Evolutionary conservation across 1,140 invertebrate genomes (phyloP).

Genomic region (Thaumetopoea pityocampa): DNA sequence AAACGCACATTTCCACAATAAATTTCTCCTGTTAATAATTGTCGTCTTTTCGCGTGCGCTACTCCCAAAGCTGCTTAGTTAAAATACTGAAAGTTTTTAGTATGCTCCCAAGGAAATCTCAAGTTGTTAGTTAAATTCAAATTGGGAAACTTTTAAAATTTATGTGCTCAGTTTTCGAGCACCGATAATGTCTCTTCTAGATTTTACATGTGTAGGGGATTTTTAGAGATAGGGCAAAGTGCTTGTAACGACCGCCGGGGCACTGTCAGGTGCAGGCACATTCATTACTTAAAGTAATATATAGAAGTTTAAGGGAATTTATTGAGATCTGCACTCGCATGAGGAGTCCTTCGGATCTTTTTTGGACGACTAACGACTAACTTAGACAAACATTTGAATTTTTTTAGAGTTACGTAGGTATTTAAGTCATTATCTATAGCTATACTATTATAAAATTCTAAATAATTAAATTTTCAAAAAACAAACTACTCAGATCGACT

Average conservation of each 20-base stretch:
- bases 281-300: slow-evolving; percentile 17
- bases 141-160: slow-evolving; percentile 64
- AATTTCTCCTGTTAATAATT: slow-evolving; percentile 26
- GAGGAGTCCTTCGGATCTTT: no score
- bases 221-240: slow-evolving; percentile 19
- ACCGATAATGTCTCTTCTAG: slow-evolving; percentile 48
- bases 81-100: slow-evolving; percentile 41
- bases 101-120: slow-evolving; percentile 47
- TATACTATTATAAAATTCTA: no score
- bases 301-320: no score
- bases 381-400: no score
- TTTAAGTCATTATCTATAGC: no score
- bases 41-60: slow-evolving; percentile 15
- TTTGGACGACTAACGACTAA: no score
- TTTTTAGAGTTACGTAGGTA: no score
- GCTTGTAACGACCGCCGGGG: slow-evolving; percentile 1
- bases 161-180: slow-evolving; percentile 60
- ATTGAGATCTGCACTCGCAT: no score
- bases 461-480: no score
- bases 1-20: slow-evolving; percentile 20
- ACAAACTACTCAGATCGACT: no score
- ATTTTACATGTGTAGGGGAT: slow-evolving; percentile 40
- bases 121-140: slow-evolving; percentile 67
- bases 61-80: slow-evolving; percentile 28
- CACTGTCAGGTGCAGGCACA: slow-evolving; percentile 12